Evolutionary conservation across 2,797 vertebrate species (phyloP).

Genomic region (Coreius guichenoti): DNA sequence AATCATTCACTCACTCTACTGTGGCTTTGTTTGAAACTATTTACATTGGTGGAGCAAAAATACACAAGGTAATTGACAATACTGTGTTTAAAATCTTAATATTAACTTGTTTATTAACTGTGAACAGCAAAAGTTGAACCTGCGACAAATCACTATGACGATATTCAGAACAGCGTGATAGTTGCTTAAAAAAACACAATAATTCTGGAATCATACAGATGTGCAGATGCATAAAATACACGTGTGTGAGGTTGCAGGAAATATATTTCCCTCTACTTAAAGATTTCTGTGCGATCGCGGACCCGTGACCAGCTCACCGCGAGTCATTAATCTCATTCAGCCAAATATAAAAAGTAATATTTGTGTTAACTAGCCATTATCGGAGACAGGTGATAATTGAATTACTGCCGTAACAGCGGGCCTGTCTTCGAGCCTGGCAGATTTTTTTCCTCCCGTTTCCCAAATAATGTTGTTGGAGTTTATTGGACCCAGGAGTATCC

Average conservation of each 20-base stretch:
- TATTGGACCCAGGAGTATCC: conserved; percentile 74
- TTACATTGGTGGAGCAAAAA: background rate
- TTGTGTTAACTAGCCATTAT: conserved; percentile 33
- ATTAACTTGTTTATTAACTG: background rate
- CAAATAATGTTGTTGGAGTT: conserved; percentile 76
- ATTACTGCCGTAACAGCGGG: conserved; percentile 23
- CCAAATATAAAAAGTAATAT: conserved; percentile 46
- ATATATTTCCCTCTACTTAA: conserved; percentile 42
- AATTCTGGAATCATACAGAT: background rate
- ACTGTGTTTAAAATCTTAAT: background rate
- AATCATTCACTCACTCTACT: background rate
- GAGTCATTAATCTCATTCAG: conserved; percentile 39
- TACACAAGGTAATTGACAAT: background rate
- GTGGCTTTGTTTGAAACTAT: background rate
- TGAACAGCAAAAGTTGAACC: background rate
- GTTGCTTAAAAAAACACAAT: background rate
- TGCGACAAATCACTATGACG: background rate
- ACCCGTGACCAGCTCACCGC: conserved; percentile 25
- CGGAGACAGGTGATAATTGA: conserved; percentile 41
- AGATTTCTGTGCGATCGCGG: background rate
- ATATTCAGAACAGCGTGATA: background rate
- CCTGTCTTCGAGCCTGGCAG: conserved; percentile 32
- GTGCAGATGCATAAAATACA: background rate
- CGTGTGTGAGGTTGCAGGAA: background rate
- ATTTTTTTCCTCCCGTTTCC: conserved; percentile 60